Conservation (phyloP, 2,888 invertebrate genomes). For the Drosophila cognata region DNA sequence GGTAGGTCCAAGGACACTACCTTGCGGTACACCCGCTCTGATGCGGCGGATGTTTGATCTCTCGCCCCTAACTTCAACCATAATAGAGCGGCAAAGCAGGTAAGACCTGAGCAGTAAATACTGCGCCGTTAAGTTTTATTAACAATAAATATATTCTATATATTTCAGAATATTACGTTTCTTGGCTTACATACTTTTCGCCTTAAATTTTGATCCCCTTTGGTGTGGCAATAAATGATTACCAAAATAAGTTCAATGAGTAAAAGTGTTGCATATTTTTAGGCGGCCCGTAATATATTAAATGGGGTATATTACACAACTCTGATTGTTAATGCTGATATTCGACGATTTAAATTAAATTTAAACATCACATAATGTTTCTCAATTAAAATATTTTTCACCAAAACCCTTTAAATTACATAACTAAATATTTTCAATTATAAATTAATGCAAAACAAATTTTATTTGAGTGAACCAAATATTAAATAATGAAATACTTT, state of each 20-base stretch:
- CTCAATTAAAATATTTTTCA: background rate
- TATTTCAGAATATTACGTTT: background rate
- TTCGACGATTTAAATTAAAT: background rate
- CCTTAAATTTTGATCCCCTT: background rate
- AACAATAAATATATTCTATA: background rate
- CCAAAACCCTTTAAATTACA: background rate
- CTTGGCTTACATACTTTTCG: too few species aligned
- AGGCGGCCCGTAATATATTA: background rate
- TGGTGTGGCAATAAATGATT: background rate
- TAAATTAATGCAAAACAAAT: background rate
- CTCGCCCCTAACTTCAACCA: too few species aligned
- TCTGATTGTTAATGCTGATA: background rate
- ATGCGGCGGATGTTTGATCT: too few species aligned
- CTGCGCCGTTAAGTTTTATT: background rate
- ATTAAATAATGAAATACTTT: background rate
- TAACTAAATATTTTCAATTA: background rate
- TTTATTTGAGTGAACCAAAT: background rate
- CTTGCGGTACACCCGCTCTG: too few species aligned
- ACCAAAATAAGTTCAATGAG: background rate
- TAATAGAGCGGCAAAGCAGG: too few species aligned
- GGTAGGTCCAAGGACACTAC: too few species aligned
- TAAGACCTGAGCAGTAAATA: too few species aligned
- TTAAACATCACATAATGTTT: background rate
- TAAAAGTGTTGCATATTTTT: constrained; percentile 10
- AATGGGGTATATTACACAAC: background rate